Base-by-base conservation (phyloP, 1,140 invertebrate genomes). In the Zaprionus africanus region DNA sequence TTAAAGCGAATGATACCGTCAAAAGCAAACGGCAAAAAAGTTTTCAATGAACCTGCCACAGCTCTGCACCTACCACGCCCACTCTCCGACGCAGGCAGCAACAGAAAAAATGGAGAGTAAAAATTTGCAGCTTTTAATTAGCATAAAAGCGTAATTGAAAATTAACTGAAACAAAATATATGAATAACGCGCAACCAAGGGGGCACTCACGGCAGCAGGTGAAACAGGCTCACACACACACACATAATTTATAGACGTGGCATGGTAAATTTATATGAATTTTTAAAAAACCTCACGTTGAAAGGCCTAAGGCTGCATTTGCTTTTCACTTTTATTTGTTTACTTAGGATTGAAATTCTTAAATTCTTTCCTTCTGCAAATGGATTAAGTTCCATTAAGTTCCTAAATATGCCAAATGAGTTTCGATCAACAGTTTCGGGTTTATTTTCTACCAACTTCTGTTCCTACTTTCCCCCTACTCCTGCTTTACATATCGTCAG, bases 121-220 rank as follows among this genome's bases (percentile, higher is more conserved):
- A 65, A 69, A 69, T 87, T 87, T 78, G 76, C 70, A 75, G 78
- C 73, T 88, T 87, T 88, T 87, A 87, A 87, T 87, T 87, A 87
- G 84, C 84, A 88, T 87, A 84, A 87, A 87, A 87, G 84, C 81
- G 74, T 88, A 88, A 87, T 87, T 88, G 78, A 88, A 88, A 88
- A 88, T 88, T 83, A 84, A 88, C 78, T 88, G 84, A 78, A 87
- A 88, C 74, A 79, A 81, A 87, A 84, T 83, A 76, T 78, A 82
- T 54, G 64, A 70, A 64, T 51, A 66, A 43, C 62, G 46, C 19
- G 63, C 38, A 51, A 43, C 13, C 43, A 26, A 28, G 68, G 2
- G 24, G 49, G 60, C 22, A 36, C 22, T n/a, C 38, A 71, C 13
- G 9, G 31, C 9, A 11, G 31, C 31, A 34, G 31, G 9, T 34